phyloP scores from a whole-genome alignment of 1,140 invertebrate species.

The Megalonaias nervosa region DNA sequence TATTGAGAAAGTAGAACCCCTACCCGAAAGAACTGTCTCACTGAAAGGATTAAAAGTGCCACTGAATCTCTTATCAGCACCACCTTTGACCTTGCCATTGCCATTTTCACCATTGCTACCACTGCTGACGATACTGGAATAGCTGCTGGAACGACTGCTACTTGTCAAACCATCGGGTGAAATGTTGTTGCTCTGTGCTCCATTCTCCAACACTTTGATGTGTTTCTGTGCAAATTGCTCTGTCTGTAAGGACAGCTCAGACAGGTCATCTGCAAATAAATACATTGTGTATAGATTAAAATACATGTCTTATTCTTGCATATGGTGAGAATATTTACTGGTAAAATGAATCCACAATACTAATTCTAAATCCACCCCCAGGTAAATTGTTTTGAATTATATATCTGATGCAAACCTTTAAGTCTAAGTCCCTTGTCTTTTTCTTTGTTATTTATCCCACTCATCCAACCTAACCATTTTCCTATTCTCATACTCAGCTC shows the following conservation, averaged over 20 bases:
- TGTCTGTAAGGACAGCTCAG: slow-evolving; percentile 65
- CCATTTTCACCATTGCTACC: slow-evolving; percentile 34
- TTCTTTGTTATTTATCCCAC: no score
- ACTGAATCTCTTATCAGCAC: slow-evolving; percentile 34
- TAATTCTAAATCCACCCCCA: neutral
- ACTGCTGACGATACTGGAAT: slow-evolving; percentile 67
- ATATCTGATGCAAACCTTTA: no score
- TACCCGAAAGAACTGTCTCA: slow-evolving; percentile 14
- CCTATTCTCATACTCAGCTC: no score
- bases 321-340: neutral
- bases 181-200: slow-evolving; percentile 26
- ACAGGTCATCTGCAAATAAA: slow-evolving; percentile 56
- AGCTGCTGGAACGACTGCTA: slow-evolving; percentile 60
- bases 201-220: slow-evolving; percentile 27
- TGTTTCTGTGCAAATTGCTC: slow-evolving; percentile 65
- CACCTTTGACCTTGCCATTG: slow-evolving; percentile 28
- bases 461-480: no score
- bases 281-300: neutral
- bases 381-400: neutral
- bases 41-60: slow-evolving; percentile 46
- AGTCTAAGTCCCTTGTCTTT: no score
- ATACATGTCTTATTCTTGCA: neutral
- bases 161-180: slow-evolving; percentile 48
- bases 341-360: neutral
- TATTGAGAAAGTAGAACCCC: neutral